These are phyloP conservation scores for Hemicordylus capensis DNA, from an alignment of 2,113 vertebrate species.

Conservation along the genomic window DNA sequence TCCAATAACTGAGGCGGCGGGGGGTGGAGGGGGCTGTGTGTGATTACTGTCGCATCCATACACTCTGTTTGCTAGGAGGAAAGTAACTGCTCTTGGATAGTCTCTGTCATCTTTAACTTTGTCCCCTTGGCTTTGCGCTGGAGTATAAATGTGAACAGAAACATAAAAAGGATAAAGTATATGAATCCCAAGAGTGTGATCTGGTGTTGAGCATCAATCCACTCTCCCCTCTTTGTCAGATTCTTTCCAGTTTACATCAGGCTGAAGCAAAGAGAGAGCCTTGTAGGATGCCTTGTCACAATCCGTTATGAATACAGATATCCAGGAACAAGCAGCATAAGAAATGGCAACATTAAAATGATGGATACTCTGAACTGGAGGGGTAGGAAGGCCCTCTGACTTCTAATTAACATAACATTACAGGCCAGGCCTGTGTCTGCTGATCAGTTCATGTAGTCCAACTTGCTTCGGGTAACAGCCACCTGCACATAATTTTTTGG, in stretches of 20 bases:
- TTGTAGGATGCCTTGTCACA: conserved; percentile 48
- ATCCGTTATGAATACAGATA: conserved; percentile 59
- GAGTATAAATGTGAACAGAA: conserved; percentile 37
- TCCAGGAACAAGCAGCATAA: conserved; percentile 39
- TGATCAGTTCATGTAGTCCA: not conserved
- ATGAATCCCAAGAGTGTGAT: conserved; percentile 43
- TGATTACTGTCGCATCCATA: not conserved
- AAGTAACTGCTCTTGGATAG: not conserved
- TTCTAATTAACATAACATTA: not conserved
- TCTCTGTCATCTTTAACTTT: conserved; percentile 12
- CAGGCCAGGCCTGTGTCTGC: not conserved
- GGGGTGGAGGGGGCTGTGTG: fast-evolving
- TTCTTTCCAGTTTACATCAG: conserved; percentile 54
- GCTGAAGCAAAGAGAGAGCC: conserved; percentile 21
- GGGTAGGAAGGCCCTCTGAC: not conserved
- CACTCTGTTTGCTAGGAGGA: conserved; percentile 23
- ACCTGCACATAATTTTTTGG: not conserved
- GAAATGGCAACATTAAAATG: conserved; percentile 49
- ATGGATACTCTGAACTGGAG: conserved; percentile 28
- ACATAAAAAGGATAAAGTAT: conserved; percentile 34
- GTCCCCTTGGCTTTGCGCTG: conserved; percentile 25
- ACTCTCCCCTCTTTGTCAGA: conserved; percentile 24
- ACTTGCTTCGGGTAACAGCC: not conserved
- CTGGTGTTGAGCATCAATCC: conserved; percentile 39
- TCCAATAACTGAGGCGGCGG: not conserved